A percentile compares a stretch with the other conserved stretches of the same genome.
Evolutionary conservation across 2,888 invertebrate species (phyloP).

Genomic region (Orthosia cruda): DNA sequence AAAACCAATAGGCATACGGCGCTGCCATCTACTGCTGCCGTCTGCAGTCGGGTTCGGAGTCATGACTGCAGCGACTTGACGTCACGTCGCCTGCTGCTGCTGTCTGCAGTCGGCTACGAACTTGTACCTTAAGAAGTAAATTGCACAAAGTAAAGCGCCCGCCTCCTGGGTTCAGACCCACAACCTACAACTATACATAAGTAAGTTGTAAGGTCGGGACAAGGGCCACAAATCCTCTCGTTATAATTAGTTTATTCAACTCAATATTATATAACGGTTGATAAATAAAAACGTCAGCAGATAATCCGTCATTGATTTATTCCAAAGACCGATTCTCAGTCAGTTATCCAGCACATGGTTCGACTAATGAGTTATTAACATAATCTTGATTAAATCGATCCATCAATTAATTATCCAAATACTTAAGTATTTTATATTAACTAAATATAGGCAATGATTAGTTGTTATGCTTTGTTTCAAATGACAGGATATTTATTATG

Average conservation of each 20-base stretch:
- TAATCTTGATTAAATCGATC: constrained; percentile 18
- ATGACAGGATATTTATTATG: constrained; percentile 6
- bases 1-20: too few species aligned
- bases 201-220: too few species aligned
- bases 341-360: background rate
- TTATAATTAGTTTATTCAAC: background rate
- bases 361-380: background rate
- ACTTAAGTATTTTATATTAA: background rate
- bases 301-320: background rate
- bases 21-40: too few species aligned
- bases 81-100: too few species aligned
- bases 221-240: background rate
- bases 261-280: background rate
- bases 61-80: too few species aligned
- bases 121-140: too few species aligned
- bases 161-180: too few species aligned
- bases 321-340: background rate
- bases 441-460: constrained; percentile 1
- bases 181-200: too few species aligned
- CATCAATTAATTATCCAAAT: constrained; percentile 26
- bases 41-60: too few species aligned
- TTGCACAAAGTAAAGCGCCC: too few species aligned
- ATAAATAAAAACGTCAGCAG: background rate
- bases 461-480: constrained; percentile 7
- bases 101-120: too few species aligned